These are phyloP conservation scores for Clarias laeviceps DNA, from an alignment of 2,797 vertebrate genomes.

Conservation along the genomic window DNA sequence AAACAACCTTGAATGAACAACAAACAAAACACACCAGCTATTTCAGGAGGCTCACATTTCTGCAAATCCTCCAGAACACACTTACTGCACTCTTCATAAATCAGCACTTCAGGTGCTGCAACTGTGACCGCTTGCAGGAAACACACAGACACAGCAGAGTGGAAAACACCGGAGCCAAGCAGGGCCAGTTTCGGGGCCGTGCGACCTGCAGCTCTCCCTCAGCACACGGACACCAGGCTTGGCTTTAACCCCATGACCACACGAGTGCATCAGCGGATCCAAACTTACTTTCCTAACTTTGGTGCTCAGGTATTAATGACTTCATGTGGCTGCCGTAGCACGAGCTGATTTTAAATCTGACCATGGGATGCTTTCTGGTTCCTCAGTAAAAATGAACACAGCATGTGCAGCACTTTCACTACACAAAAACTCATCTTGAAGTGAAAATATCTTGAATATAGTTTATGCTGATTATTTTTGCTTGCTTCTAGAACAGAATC, in stretches of 20 bases:
- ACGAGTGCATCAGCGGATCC: not conserved
- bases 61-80: constrained; percentile 51
- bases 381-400: not conserved
- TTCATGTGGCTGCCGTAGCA: no score
- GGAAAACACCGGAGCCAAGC: not conserved
- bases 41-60: constrained; percentile 72
- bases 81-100: constrained; percentile 67
- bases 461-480: not conserved
- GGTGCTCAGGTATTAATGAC: no score
- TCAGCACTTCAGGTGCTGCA: constrained; percentile 70
- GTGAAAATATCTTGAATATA: not conserved
- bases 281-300: not conserved
- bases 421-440: not conserved
- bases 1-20: constrained; percentile 66
- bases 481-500: not conserved
- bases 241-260: not conserved
- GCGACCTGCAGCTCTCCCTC: not conserved
- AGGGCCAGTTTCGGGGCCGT: not conserved
- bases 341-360: not conserved
- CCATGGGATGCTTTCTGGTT: no score
- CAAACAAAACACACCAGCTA: constrained; percentile 73
- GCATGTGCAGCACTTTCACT: not conserved
- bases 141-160: constrained; percentile 29
- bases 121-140: constrained; percentile 50
- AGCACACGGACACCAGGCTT: not conserved